A percentile compares a stretch with the other conserved stretches of the same genome.
These are phyloP conservation scores for Dryocosmus kuriphilus DNA, from an alignment of 2,888 invertebrate genomes.

Conservation along the genomic window DNA sequence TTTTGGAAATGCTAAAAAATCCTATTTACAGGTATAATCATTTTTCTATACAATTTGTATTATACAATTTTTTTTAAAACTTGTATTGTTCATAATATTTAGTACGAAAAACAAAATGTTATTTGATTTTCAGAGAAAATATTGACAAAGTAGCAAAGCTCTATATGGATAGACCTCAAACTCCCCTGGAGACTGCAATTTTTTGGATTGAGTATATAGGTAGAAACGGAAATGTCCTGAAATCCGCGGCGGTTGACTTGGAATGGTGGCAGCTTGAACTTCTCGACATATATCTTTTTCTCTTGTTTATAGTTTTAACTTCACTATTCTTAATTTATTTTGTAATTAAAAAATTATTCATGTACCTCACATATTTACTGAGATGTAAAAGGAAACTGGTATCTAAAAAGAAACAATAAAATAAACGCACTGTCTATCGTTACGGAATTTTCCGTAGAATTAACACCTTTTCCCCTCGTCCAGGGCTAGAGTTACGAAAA, in stretches of 20 bases:
- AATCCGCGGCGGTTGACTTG: conserved; percentile 66
- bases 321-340: conserved; percentile 63
- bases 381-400: too few species aligned
- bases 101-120: too few species aligned
- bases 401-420: background rate
- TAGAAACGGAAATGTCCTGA: conserved; percentile 48
- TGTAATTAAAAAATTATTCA: background rate
- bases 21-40: conserved; percentile 52
- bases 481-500: too few species aligned
- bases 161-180: conserved; percentile 57
- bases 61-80: too few species aligned
- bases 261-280: conserved; percentile 64
- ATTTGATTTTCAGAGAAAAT: conserved; percentile 9
- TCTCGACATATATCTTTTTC: conserved; percentile 37
- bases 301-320: conserved; percentile 58
- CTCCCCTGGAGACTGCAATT: conserved; percentile 55
- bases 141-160: background rate
- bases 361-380: too few species aligned
- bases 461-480: too few species aligned
- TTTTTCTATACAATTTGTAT: background rate
- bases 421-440: too few species aligned
- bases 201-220: conserved; percentile 51
- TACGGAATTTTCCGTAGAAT: too few species aligned
- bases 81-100: too few species aligned
- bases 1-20: conserved; percentile 49